These are phyloP conservation scores for Synanthedon vespiformis DNA, from an alignment of 2,888 invertebrate genomes.

Conservation along the genomic window DNA sequence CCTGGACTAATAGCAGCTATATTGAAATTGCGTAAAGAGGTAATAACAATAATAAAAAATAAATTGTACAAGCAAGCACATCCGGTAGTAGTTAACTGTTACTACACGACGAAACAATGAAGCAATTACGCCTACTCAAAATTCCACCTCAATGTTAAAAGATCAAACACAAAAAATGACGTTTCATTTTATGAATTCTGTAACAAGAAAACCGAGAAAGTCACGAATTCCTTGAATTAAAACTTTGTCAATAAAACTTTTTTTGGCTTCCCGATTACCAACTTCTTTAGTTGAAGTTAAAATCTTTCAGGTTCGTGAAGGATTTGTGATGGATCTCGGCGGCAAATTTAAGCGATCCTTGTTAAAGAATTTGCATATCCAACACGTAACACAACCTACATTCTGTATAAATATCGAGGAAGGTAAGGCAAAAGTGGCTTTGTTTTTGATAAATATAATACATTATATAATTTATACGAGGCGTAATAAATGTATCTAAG, in stretches of 20 bases:
- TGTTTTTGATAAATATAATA: no score
- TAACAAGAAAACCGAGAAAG: constrained; percentile 20
- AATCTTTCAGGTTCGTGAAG: constrained; percentile 8
- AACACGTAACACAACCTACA: no score
- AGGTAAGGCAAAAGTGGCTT: no score
- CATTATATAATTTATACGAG: no score
- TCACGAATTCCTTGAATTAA: constrained; percentile 33
- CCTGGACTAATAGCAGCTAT: no score
- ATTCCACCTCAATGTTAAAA: not conserved
- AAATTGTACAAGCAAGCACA: no score
- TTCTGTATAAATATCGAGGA: no score
- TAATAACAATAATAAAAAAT: no score
- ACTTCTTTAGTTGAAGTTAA: constrained; percentile 1
- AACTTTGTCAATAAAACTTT: constrained; percentile 60
- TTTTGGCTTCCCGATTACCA: constrained; percentile 37
- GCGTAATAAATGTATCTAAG: no score
- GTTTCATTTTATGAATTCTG: constrained; percentile 25
- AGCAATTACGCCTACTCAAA: not conserved
- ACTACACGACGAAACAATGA: no score
- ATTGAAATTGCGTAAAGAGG: no score
- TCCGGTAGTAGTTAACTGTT: no score
- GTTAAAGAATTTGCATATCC: not conserved
- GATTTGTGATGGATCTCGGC: constrained; percentile 4
- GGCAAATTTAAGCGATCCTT: not conserved
- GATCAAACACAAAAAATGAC: constrained; percentile 14